Conservation (phyloP, 2,888 invertebrate genomes). For the Bimastos eiseni region DNA sequence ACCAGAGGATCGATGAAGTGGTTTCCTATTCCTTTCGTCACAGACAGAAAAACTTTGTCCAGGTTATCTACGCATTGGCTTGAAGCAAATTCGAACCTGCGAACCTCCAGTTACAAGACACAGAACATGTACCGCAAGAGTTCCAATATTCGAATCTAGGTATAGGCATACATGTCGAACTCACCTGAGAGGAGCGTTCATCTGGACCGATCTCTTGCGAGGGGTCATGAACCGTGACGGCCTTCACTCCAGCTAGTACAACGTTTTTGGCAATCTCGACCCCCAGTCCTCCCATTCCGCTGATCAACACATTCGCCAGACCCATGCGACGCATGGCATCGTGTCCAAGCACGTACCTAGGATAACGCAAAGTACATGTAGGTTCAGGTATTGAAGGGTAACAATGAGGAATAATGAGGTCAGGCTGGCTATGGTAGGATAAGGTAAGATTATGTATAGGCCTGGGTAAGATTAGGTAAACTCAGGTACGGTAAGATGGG, state of each 20-base stretch:
- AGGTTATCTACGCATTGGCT: too few relatives aligned
- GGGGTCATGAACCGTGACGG: constrained; percentile 91
- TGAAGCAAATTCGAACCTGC: too few relatives aligned
- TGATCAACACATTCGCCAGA: constrained; percentile 87
- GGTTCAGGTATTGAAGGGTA: neutral
- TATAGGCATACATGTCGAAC: constrained; percentile 22
- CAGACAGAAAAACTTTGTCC: too few relatives aligned
- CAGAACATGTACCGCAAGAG: too few relatives aligned
- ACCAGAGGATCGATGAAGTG: too few relatives aligned
- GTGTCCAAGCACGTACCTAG: constrained; percentile 88
- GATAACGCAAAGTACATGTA: neutral
- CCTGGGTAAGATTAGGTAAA: too few relatives aligned
- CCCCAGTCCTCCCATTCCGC: constrained; percentile 91
- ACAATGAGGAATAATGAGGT: neutral
- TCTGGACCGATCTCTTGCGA: constrained; percentile 70
- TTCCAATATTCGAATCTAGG: too few relatives aligned
- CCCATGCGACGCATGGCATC: constrained; percentile 99
- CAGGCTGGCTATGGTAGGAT: neutral
- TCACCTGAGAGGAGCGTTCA: constrained; percentile 80
- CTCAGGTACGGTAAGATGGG: too few relatives aligned
- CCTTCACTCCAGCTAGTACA: constrained; percentile 94
- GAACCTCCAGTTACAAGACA: too few relatives aligned
- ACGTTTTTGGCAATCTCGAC: constrained; percentile 98
- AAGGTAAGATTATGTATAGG: too few relatives aligned
- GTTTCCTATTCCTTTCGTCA: too few relatives aligned